Conservation (phyloP, 2,888 invertebrate species). For the Leptopilina syphax region DNA sequence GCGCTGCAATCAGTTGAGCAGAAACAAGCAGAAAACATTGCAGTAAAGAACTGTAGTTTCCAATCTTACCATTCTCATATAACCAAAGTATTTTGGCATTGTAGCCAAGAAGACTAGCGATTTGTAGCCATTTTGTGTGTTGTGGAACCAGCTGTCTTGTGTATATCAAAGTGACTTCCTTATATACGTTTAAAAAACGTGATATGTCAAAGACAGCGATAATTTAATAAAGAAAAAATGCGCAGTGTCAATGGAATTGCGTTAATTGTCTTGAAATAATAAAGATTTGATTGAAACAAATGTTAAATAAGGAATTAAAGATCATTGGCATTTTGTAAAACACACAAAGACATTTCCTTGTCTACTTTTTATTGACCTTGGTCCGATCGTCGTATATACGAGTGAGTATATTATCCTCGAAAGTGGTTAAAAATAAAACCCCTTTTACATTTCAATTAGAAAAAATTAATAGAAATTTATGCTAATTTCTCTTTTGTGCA, state of each 20-base stretch:
- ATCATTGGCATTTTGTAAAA: conserved; percentile 61
- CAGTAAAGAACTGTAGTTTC: conserved; percentile 9
- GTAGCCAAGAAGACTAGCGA: conserved; percentile 41
- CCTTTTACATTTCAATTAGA: conserved; percentile 52
- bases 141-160: conserved; percentile 73
- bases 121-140: conserved; percentile 74
- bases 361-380: conserved; percentile 73
- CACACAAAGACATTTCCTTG: conserved; percentile 67
- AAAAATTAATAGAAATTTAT: not conserved
- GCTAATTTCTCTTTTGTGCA: not conserved
- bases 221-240: conserved; percentile 57
- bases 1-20: conserved; percentile 1
- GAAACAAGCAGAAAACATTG: not conserved
- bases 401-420: conserved; percentile 69
- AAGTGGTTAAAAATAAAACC: conserved; percentile 71
- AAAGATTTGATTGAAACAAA: conserved; percentile 42
- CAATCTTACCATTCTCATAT: conserved; percentile 12
- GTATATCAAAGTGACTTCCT: conserved; percentile 61
- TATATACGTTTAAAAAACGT: conserved; percentile 58
- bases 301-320: conserved; percentile 21
- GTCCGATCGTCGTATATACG: conserved; percentile 68
- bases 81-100: conserved; percentile 1
- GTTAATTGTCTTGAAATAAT: conserved; percentile 44
- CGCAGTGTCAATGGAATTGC: conserved; percentile 50
- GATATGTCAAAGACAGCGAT: conserved; percentile 69